Base-by-base conservation (phyloP, 2,113 vertebrate genomes). In the Calcarius ornatus region DNA sequence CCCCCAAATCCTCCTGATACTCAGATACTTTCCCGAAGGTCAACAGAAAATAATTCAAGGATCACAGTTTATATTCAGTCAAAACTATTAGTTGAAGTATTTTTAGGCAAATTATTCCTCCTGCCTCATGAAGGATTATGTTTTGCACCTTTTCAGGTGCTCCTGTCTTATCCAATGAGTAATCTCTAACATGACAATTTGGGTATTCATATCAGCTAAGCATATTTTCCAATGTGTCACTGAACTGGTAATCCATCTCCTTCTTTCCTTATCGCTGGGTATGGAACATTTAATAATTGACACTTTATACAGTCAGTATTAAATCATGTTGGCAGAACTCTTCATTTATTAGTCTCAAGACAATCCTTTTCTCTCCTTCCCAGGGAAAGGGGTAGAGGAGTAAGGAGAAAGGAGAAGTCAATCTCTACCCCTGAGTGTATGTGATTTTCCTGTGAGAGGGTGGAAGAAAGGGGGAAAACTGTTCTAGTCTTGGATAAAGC, bases 201-300 rank as follows among this genome's bases (percentile, higher is more conserved):
- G 25, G 47, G 43, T 91, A 68, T 77, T 84, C 89, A 56, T 94
- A 75, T 96, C 65, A 92, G 47, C 60, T 75, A 85, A 96, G 45
- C 48, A 48, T 94, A 94, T 96, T 97, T 96, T 96, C 92, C 91
- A 97, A 71, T 42, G 37, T 97, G 95, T 97, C 96, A 88, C 88
- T 45, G 50, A 91, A 75, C 76, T 70, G 82, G 72, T 89, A 93
- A 97, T 97, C 96, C 91, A 84, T 94, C 79, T 95, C 56, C 53
- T 56, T 37, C 75, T 90, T 93, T 93, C 56, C 56, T 94, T 96
- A 94, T 96, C 84, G 86, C 42, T 30, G 40, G 45, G 28, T 94
- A 94, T 73, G 88, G 86, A 97, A 90, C 85, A 96, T 95, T 97
- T 97, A 95, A 96, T 97, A 98, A 97, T 92, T 94, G 95, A 95